phyloP scores from a whole-genome alignment of 1,140 invertebrate species.

The Oryzaephilus surinamensis region DNA sequence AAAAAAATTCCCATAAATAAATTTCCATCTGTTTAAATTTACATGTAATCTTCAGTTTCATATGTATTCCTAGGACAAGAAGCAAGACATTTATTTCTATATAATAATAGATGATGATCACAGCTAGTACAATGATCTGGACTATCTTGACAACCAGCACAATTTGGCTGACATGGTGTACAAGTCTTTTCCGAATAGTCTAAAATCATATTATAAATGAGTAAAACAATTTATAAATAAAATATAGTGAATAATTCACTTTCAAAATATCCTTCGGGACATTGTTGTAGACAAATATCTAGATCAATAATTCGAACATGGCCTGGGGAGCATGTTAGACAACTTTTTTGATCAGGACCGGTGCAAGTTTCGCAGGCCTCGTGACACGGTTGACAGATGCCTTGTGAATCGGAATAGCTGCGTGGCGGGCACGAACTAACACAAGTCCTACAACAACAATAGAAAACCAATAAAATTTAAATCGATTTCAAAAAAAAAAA shows the following conservation, averaged over 20 bases:
- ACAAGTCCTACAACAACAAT: conserved; percentile 49
- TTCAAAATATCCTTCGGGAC: conserved; percentile 77
- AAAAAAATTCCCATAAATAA: too few species aligned
- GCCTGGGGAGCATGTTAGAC: conserved; percentile 67
- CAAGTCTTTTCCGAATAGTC: conserved; percentile 63
- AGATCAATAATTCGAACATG: conserved; percentile 68
- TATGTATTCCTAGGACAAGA: conserved; percentile 70
- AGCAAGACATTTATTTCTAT: conserved; percentile 67
- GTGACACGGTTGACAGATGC: conserved; percentile 70
- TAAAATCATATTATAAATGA: conserved; percentile 24
- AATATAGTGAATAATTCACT: conserved; percentile 41
- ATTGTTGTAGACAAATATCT: conserved; percentile 70
- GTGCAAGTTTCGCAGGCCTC: conserved; percentile 75
- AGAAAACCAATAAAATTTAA: conserved; percentile 1
- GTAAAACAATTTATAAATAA: background rate
- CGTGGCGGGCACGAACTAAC: conserved; percentile 68
- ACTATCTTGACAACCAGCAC: conserved; percentile 67
- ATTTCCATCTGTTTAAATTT: conserved; percentile 19
- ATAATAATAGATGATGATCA: conserved; percentile 69
- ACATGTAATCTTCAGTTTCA: conserved; percentile 73
- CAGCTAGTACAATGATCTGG: conserved; percentile 74
- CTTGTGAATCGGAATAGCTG: conserved; percentile 65
- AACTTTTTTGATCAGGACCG: conserved; percentile 71
- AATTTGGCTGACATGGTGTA: conserved; percentile 68
- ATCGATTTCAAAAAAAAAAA: background rate